Percentiles rank a stretch among this genome's conserved stretches.
These are phyloP conservation scores for Anabas testudineus DNA, from an alignment of 2,797 vertebrate species.

Conservation along the genomic window DNA sequence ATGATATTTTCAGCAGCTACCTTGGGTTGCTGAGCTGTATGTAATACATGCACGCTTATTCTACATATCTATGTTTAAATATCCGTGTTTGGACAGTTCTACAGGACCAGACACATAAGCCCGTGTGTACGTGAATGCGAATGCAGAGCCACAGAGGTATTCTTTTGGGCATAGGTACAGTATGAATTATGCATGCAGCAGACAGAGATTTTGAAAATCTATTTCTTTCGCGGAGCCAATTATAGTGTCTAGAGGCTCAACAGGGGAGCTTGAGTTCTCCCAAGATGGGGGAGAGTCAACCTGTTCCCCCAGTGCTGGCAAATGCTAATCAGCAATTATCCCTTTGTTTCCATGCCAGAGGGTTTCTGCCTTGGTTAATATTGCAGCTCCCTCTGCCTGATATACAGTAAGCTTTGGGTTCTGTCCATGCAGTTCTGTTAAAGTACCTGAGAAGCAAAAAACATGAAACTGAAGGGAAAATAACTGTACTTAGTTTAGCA, in stretches of 20 bases:
- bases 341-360: slow-evolving; percentile 62
- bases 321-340: slow-evolving; percentile 81
- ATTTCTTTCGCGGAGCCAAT: slow-evolving; percentile 80
- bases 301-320: slow-evolving; percentile 67
- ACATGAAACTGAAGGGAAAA: neutral
- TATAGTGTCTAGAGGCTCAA: slow-evolving; percentile 76
- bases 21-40: slow-evolving; percentile 1
- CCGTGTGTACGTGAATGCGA: slow-evolving; percentile 45
- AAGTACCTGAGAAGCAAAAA: slow-evolving; percentile 12
- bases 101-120: slow-evolving; percentile 29
- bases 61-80: slow-evolving; percentile 5
- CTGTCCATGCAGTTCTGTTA: slow-evolving; percentile 19
- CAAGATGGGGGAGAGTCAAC: slow-evolving; percentile 69
- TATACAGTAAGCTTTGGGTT: slow-evolving; percentile 38
- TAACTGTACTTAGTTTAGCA: neutral
- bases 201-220: slow-evolving; percentile 77
- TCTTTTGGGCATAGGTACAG: slow-evolving; percentile 63
- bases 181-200: slow-evolving; percentile 80
- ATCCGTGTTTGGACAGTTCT: slow-evolving; percentile 10
- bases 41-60: neutral
- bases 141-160: slow-evolving; percentile 62
- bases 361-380: slow-evolving; percentile 54
- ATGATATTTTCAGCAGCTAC: slow-evolving; percentile 4
- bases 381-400: slow-evolving; percentile 49
- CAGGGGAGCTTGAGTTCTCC: slow-evolving; percentile 67